Evolutionary conservation across 2,113 vertebrate species (phyloP), one percentile per base, ranked within the genome.

Genomic region (Menidia beryllina): DNA sequence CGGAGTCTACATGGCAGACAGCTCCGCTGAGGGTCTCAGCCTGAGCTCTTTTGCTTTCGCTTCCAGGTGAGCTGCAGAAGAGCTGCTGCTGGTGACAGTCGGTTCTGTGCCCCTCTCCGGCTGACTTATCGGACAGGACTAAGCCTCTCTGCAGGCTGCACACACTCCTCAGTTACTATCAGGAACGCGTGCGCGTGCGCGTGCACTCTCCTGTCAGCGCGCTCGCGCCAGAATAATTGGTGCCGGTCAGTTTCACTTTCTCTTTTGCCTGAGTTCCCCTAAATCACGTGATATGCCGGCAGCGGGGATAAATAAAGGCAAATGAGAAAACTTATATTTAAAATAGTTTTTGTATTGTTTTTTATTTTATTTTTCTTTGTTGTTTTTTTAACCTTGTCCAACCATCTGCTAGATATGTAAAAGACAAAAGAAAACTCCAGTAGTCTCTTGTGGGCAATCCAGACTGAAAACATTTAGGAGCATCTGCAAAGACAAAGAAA

Each of bases 231-330:
- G 7, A 34, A 60, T 70, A 69, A 54, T 49, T 82, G 59, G 21
- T 27, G 1, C 1, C 0, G 11, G 48, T 54, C 56, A 8, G 55
- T 83, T 82, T 84, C 62, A 36, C 79, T 86, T 79, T 74, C 71
- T 52, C 20, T 53, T 26, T 2, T 0, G 1, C 2, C 0, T 1
- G 0, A 8, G 26, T 81, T 87, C 77, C 20, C 1, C 17, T 55
- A 91, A 92, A 85, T 85, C 91, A 92, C 79, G 84, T 92, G 91
- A 90, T 84, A 26, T 89, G 20, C 54, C 4, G 26, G 72, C 59
- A 89, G 50, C 0, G 14, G 0, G 2, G 5, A 26, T 20, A 25
- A 0, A 1, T 5, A n/a, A 4, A 34, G 7, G 10, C 10, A 34
- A 8, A 34, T 3, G 1, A 8, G 10, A 8, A 34, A 5, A 30